Conservation (phyloP, 2,113 vertebrate species). For the Nyctereutes procyonoides region DNA sequence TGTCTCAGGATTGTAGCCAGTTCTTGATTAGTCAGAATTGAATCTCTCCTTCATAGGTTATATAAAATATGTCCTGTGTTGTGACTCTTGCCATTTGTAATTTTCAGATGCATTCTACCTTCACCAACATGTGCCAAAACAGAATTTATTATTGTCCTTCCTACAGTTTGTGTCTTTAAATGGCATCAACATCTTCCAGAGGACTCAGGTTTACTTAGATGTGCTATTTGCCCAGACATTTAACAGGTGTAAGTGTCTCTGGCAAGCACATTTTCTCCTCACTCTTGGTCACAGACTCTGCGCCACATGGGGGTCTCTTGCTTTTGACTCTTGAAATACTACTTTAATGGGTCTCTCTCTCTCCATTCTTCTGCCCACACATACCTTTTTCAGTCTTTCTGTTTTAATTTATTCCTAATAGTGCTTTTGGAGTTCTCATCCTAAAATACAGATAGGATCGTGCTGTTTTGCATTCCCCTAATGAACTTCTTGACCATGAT, state of each 20-base stretch:
- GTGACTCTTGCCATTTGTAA: background rate
- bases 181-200: background rate
- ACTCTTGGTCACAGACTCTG: background rate
- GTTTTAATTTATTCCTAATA: slow-evolving; percentile 1
- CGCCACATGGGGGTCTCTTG: background rate
- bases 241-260: background rate
- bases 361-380: too few relatives aligned
- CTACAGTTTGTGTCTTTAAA: background rate
- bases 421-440: background rate
- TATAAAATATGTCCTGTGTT: background rate
- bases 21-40: slow-evolving; percentile 21
- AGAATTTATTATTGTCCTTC: background rate
- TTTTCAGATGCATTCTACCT: background rate
- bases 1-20: background rate
- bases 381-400: background rate
- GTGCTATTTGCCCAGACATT: background rate
- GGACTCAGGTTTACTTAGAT: background rate
- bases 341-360: background rate
- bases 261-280: background rate
- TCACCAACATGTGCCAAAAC: background rate
- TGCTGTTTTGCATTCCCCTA: background rate
- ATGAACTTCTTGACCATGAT: background rate
- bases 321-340: background rate
- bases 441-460: background rate
- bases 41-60: background rate